phyloP scores from a whole-genome alignment of 2,797 vertebrate genomes.

The Astyanax mexicanus region DNA sequence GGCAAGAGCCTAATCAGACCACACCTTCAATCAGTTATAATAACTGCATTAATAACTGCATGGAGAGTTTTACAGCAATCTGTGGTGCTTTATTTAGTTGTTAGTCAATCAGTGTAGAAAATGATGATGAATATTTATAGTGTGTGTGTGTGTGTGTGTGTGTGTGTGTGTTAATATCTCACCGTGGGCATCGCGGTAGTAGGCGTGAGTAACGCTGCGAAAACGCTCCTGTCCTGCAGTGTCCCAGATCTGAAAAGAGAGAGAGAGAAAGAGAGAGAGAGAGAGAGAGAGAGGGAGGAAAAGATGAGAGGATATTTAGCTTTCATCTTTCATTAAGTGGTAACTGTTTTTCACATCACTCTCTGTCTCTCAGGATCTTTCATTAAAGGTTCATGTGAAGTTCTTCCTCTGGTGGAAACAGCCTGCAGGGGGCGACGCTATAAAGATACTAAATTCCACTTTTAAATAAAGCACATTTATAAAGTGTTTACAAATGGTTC shows the following conservation, averaged over 20 bases:
- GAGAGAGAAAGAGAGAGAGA: too few relatives aligned
- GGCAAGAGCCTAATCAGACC: too few relatives aligned
- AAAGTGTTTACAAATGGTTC: too few relatives aligned
- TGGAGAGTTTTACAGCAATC: too few relatives aligned
- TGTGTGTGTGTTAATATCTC: constrained; percentile 50
- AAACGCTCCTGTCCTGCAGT: constrained; percentile 82
- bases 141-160: too few relatives aligned
- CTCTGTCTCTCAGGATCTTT: not conserved
- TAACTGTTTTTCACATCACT: constrained; percentile 1
- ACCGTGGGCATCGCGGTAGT: constrained; percentile 83
- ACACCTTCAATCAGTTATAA: too few relatives aligned
- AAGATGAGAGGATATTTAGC: not conserved
- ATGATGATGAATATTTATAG: too few relatives aligned
- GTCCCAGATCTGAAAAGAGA: constrained; percentile 80
- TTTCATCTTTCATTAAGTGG: constrained; percentile 6
- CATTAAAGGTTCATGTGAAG: not conserved
- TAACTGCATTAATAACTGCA: too few relatives aligned
- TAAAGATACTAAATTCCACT: not conserved
- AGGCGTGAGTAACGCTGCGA: constrained; percentile 81
- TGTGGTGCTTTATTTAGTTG: too few relatives aligned
- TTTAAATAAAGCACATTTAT: too few relatives aligned
- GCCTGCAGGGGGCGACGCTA: not conserved
- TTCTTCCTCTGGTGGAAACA: not conserved
- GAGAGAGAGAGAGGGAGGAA: constrained; percentile 23
- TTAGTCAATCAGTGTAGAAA: too few relatives aligned